These are phyloP conservation scores for Thelaira solivaga DNA, from an alignment of 2,888 invertebrate genomes.

Conservation along the genomic window DNA sequence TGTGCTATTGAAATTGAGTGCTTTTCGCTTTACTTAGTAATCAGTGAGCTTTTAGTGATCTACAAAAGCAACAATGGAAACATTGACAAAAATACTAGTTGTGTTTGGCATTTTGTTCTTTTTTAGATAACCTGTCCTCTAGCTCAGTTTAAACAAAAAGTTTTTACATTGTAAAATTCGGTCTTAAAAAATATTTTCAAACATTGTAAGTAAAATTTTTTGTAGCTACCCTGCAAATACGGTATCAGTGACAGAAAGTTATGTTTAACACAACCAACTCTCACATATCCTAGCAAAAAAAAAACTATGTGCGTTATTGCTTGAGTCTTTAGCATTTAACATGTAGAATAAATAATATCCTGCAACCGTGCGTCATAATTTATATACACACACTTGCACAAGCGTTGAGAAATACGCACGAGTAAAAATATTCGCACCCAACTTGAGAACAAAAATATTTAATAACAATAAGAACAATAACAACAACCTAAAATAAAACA, in stretches of 20 bases:
- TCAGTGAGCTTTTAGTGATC: too few species aligned
- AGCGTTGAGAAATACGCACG: not conserved
- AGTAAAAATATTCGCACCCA: constrained; percentile 25
- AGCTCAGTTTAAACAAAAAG: too few species aligned
- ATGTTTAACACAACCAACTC: not conserved
- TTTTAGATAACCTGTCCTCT: too few species aligned
- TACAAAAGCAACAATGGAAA: too few species aligned
- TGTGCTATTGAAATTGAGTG: too few species aligned
- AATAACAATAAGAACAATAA: not conserved
- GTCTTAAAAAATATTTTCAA: too few species aligned
- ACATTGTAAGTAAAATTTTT: too few species aligned
- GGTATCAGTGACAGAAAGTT: not conserved
- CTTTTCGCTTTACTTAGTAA: too few species aligned
- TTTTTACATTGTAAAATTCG: too few species aligned
- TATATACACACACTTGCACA: not conserved
- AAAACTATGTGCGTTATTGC: not conserved
- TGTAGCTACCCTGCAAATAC: too few species aligned
- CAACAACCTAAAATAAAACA: not conserved
- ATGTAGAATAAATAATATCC: constrained; percentile 44
- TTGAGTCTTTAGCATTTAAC: constrained; percentile 14
- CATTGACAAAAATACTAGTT: too few species aligned
- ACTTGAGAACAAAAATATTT: constrained; percentile 19
- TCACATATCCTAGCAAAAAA: not conserved
- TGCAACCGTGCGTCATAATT: constrained; percentile 58
- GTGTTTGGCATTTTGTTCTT: too few species aligned